Evolutionary conservation across 2,888 invertebrate species (phyloP), one percentile per base, ranked within the genome.

Genomic region (Pteria penguin): DNA sequence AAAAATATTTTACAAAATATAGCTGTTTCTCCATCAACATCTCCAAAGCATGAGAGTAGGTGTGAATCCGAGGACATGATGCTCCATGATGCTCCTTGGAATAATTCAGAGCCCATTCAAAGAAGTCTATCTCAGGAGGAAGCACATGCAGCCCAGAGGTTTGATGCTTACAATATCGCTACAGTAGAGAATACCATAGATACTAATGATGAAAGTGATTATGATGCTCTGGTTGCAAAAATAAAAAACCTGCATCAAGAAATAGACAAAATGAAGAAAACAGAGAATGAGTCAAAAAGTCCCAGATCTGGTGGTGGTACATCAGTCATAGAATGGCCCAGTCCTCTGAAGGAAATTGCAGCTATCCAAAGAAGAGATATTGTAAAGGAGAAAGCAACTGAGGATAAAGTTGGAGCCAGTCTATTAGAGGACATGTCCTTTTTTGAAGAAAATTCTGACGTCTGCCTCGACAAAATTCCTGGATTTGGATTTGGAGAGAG

Each of bases 1-100:
- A 77, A 77, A 70, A 73, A 65, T 52, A 77, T 77, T 36, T 60
- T 77, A 33, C 65, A 77, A 57, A 77, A 52, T 33, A 72, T 69
- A 36, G 68, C 65, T 66, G 73, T 68, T 24, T 68, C 68, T 52
- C 68, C 68, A 31, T 57, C 57, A n/a, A 57, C 68, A 55, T 57
- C 68, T 4, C 68, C 68, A 14, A 57, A 22, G 8, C 24, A 60
- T 8, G 60, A 60, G 18, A 4, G 4, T 26, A 29, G 24, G 3
- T 57, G 68, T 22, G 33, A 55, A 11, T 57, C 45, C 18, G 29
- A 54, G 24, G 27, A 26, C 22, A 33, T 22, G 54, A 27, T 29
- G 4, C 26, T 57, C 3, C 36, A 65, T n/a, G 65, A 65, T 45
- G 65, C 36, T 26, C 65, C 65, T 8, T 65, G 65, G 65, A 45